Percentiles rank a stretch among this genome's conserved stretches.
phyloP scores from a whole-genome alignment of 2,888 invertebrate species.

The Cyclophora punctaria region DNA sequence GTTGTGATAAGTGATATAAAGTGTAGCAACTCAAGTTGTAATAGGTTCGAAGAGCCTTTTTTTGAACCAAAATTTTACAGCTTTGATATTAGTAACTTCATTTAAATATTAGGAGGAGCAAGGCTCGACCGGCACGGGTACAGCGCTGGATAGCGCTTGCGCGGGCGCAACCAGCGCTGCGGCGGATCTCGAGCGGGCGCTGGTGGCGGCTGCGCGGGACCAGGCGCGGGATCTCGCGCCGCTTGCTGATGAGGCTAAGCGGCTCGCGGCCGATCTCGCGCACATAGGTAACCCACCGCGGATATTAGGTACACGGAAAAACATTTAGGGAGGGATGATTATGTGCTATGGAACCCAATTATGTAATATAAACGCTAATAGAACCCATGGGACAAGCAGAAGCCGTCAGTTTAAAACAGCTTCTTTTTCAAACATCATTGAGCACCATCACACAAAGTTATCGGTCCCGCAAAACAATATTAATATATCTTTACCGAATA shows the following conservation, averaged over 20 bases:
- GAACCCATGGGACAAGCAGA: background rate
- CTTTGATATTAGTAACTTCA: too few relatives aligned
- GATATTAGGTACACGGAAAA: slow-evolving; percentile 49
- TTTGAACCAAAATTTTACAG: too few relatives aligned
- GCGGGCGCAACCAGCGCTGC: slow-evolving; percentile 86
- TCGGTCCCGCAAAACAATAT: slow-evolving; percentile 9
- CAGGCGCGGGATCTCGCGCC: slow-evolving; percentile 64
- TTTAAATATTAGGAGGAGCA: slow-evolving; percentile 50
- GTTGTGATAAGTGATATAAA: too few relatives aligned
- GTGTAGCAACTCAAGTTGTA: too few relatives aligned
- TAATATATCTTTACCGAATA: background rate
- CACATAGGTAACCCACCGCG: slow-evolving; percentile 66
- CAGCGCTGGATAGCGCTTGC: slow-evolving; percentile 74
- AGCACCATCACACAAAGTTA: slow-evolving; percentile 13
- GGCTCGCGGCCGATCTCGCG: slow-evolving; percentile 64
- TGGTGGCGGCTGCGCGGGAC: slow-evolving; percentile 78
- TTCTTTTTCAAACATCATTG: background rate
- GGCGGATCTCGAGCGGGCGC: slow-evolving; percentile 85
- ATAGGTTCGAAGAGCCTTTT: too few relatives aligned
- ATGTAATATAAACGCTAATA: too few relatives aligned
- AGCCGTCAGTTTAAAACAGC: too few relatives aligned
- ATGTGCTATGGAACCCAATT: slow-evolving; percentile 19
- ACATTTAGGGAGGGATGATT: slow-evolving; percentile 33
- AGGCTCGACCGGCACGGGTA: slow-evolving; percentile 51
- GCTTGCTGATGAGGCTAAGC: slow-evolving; percentile 62